Evolutionary conservation across 2,113 vertebrate species (phyloP), one percentile per base, ranked within the genome.

Genomic region (Brachyhypopomus gauderio): DNA sequence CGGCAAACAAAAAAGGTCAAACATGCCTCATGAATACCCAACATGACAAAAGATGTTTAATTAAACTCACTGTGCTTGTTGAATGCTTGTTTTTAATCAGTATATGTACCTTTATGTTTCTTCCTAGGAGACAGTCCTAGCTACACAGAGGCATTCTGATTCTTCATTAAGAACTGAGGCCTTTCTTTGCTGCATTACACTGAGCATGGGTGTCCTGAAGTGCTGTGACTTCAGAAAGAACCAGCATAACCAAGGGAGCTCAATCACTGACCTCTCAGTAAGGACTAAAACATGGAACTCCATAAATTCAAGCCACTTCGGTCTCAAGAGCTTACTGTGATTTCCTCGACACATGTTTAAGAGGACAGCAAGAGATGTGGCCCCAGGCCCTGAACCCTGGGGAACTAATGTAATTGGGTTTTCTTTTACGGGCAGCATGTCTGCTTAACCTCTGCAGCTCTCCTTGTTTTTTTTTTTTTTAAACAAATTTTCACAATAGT

Each of bases 351-450:
- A 76, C 52, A 55, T 27, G 38, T 58, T 83, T 67, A 58, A 74
- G 76, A 73, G 30, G 59, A 58, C 78, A 55, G 75, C 2, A 9
- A 81, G 56, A 75, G 19, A 58, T 60, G n/a, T 41, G 56, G 70
- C 62, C 36, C 30, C 6, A 20, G 30, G 69, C 60, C 11, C 59
- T 81, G 73, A 78, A 74, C 81, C 81, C 81, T 4, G 48, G 72
- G 80, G 76, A 83, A 60, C 76, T 9, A 19, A 16, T 36, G 36
- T 78, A 83, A 78, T 78, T 83, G 76, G 70, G 69, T 67, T 73
- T 78, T 63, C 71, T 12, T 72, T 83, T 74, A 66, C 60, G 62
- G 72, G 64, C 58, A 56, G 69, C 58, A 71, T 25, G 7, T 27
- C 55, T 59, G 71, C 78, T 62, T 72, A 58, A 27, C 38, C 60